phyloP scores from a whole-genome alignment of 2,113 vertebrate species.

The Odocoileus hemionus region DNA sequence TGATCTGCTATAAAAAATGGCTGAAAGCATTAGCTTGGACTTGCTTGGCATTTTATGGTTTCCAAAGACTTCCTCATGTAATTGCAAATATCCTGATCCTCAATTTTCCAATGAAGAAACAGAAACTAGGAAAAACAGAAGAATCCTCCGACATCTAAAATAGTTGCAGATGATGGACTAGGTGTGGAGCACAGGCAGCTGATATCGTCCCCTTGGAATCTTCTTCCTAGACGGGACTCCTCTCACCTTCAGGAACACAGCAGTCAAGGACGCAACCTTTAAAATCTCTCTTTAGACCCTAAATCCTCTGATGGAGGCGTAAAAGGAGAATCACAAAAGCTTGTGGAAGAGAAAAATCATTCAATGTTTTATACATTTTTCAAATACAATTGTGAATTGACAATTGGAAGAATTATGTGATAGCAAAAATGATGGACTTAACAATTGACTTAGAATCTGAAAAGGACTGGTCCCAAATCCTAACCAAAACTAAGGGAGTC shows the following conservation, averaged over 20 bases:
- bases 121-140: background rate
- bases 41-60: background rate
- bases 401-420: background rate
- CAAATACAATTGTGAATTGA: background rate
- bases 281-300: background rate
- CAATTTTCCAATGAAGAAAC: background rate
- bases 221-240: background rate
- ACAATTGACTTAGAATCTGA: background rate
- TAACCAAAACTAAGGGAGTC: background rate
- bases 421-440: background rate
- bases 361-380: background rate
- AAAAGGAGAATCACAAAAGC: background rate
- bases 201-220: background rate
- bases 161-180: no score
- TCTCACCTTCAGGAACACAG: background rate
- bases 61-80: background rate
- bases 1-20: background rate
- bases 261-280: background rate
- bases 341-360: background rate
- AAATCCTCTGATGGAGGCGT: background rate
- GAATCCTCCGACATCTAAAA: background rate
- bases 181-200: background rate
- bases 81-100: background rate
- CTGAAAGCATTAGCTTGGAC: background rate
- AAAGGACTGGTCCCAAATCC: background rate